Evolutionary conservation across 2,113 vertebrate genomes (phyloP).

Genomic region (Odocoileus virginianus): DNA sequence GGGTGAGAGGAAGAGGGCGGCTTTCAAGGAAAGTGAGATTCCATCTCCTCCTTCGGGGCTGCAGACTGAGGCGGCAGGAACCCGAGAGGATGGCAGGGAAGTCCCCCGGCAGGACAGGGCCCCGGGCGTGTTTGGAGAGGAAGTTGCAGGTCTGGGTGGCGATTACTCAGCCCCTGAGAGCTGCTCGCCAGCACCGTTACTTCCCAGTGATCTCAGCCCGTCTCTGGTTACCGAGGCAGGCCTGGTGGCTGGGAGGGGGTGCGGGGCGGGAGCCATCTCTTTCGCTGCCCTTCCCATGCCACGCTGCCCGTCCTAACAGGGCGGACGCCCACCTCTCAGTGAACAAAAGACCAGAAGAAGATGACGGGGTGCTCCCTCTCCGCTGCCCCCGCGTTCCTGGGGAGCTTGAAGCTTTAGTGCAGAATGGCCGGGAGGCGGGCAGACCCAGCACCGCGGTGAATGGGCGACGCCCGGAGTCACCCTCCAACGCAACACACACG

Average conservation of each 20-base stretch:
- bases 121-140: background rate
- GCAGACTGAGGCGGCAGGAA: background rate
- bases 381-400: accelerated
- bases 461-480: background rate
- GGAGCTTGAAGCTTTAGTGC: background rate
- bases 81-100: background rate
- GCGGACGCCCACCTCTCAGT: background rate
- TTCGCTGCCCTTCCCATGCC: background rate
- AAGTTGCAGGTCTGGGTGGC: background rate
- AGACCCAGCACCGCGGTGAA: accelerated
- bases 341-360: background rate
- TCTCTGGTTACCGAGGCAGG: background rate
- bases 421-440: background rate
- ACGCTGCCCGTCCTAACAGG: background rate
- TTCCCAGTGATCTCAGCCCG: background rate
- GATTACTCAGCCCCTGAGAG: background rate
- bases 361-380: background rate
- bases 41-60: background rate
- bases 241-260: background rate
- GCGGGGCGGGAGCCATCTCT: background rate
- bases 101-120: background rate
- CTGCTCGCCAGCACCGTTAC: background rate
- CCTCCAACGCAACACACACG: background rate
- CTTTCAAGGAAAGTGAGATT: slow-evolving; percentile 2
- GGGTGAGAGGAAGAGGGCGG: background rate